Evolutionary conservation across 2,113 vertebrate species (phyloP).

Genomic region (Hippoglossus stenolepis): DNA sequence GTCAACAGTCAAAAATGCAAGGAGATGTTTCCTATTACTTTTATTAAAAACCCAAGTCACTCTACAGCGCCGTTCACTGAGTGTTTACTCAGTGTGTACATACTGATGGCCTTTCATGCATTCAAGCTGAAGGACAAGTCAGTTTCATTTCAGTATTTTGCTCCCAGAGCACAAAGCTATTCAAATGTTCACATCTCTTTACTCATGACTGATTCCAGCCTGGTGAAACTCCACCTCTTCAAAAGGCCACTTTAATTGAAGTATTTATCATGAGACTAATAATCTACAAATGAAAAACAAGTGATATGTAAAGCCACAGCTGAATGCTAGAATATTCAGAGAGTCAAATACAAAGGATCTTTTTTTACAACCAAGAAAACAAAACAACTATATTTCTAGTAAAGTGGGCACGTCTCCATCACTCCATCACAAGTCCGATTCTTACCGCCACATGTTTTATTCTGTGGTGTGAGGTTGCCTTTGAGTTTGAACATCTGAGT

Average conservation of each 20-base stretch:
- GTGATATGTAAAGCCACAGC: neutral
- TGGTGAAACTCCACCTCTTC: neutral
- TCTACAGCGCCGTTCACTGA: neutral
- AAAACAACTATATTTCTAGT: too few relatives aligned
- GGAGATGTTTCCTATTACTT: too few relatives aligned
- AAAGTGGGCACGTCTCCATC: too few relatives aligned
- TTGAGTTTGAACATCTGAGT: too few relatives aligned
- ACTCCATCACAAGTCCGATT: too few relatives aligned
- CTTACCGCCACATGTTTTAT: too few relatives aligned
- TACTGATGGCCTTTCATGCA: neutral
- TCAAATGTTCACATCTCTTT: slow-evolving; percentile 4
- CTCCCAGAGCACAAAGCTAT: neutral
- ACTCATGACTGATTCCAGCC: neutral
- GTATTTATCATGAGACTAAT: neutral
- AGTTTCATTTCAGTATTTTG: neutral
- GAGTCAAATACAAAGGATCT: too few relatives aligned
- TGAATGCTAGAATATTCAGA: neutral
- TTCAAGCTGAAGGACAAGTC: slow-evolving; percentile 9
- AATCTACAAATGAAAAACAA: neutral
- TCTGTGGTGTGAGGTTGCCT: too few relatives aligned
- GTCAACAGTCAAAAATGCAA: too few relatives aligned
- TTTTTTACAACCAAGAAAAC: too few relatives aligned
- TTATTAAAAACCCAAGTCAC: neutral
- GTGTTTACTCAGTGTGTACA: neutral
- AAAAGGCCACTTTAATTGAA: slow-evolving; percentile 3